Base-by-base conservation (phyloP, 2,888 invertebrate species). In the Brachylomia viminalis region DNA sequence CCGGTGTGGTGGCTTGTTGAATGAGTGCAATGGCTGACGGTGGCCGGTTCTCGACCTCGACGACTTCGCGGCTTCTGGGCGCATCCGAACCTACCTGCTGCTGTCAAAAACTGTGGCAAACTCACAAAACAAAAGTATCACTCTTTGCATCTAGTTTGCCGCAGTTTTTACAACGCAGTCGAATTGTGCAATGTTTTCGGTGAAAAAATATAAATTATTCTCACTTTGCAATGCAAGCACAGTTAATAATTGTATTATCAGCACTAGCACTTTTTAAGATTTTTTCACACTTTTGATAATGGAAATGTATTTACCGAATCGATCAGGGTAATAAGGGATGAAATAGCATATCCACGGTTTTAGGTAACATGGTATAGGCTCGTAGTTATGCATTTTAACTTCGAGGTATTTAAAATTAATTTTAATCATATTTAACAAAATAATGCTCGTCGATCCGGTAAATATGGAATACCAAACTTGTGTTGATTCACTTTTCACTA, bases 31-130 rank as follows among this genome's bases (percentile, higher is more conserved):
- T 92, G 94, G 93, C 91, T 89, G 92, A 92, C 93, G 94, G 95
- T 94, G 92, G 91, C 91, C 87, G 92, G 92, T 90, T 84, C 85
- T 85, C 82, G 87, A 88, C 77, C 72, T 85, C 82, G 85, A 89
- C 79, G 85, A 91, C 86, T 84, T 87, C 86, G 91, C 89, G 91
- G 95, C 94, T 94, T 95, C 92, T 93, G 95, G 95, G 95, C 92
- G 93, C 92, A 94, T 92, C 86, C 91, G 92, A 90, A 92, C 93
- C 93, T 94, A 94, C 92, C 91, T 93, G 90, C 88, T 52, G 85
- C 83, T 83, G 80, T 75, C 45, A 47, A 70, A 79, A 85, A 68
- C 70, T 62, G 64, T 72, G 73, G 76, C 86, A 81, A 75, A 38
- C 23, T 64, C 15, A 59, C 33, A 73, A 79, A 52, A 58, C 27